Evolutionary conservation across 53 echinoderm and acorn worm species (phyloP).

Genomic region (Crossaster papposus): DNA sequence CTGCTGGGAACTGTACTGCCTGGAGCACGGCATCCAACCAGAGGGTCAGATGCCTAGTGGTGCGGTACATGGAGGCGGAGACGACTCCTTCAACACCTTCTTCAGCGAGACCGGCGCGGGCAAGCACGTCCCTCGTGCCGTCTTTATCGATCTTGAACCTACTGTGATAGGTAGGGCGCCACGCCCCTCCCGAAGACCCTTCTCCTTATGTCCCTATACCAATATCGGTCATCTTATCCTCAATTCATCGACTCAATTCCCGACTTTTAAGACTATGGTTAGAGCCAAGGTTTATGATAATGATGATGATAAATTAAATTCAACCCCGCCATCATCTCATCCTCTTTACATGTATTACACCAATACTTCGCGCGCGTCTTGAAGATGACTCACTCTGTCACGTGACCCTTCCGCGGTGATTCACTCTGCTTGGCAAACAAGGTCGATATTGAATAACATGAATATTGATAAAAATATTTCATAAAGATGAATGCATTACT

Average conservation of each 20-base stretch:
- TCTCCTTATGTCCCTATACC: background rate
- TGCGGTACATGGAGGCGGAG: conserved; percentile 59
- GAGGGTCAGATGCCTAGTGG: conserved; percentile 95
- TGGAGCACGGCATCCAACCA: conserved; percentile 96
- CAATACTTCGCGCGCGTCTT: background rate
- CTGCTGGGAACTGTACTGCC: conserved; percentile 94
- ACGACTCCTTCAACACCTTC: conserved; percentile 67
- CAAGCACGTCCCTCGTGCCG: conserved; percentile 55
- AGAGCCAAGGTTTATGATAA: background rate
- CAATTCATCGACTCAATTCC: background rate
- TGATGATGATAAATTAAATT: background rate
- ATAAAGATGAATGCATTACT: background rate
- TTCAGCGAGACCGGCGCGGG: conserved; percentile 63
- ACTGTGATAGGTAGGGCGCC: conserved; percentile 49
- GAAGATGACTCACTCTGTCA: background rate
- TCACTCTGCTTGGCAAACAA: background rate
- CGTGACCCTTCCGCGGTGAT: background rate
- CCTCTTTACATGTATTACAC: background rate
- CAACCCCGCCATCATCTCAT: background rate
- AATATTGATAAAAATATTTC: background rate
- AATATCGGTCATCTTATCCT: too few relatives aligned
- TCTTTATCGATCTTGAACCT: conserved; percentile 60
- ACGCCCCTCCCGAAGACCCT: background rate
- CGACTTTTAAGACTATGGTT: background rate
- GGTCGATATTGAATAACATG: background rate